Conservation (phyloP, 2,797 vertebrate species). For the Pteronotus mesoamericanus region DNA sequence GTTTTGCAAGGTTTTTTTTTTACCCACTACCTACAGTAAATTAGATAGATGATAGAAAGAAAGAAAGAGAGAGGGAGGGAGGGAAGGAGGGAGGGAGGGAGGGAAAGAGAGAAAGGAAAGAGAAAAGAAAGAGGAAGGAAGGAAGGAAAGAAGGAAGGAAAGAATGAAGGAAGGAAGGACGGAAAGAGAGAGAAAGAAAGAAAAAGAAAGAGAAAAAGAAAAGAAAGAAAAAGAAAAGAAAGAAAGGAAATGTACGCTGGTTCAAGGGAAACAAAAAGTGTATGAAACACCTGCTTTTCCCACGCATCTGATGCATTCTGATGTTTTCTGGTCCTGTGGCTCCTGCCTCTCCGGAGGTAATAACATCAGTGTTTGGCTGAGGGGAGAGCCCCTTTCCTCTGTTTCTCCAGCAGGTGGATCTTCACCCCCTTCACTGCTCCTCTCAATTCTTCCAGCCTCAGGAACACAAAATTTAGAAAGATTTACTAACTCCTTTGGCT, state of each 20-base stretch:
- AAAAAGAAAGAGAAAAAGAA: too few species aligned
- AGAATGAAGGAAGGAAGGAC: too few species aligned
- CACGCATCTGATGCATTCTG: neutral
- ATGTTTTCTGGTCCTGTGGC: neutral
- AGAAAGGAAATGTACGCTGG: neutral
- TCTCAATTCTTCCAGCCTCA: neutral
- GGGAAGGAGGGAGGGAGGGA: too few species aligned
- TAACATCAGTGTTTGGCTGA: neutral
- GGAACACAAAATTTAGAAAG: neutral
- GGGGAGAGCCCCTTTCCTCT: neutral
- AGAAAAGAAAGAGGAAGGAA: too few species aligned
- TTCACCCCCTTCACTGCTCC: neutral
- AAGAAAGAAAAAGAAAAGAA: neutral
- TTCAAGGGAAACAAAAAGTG: neutral
- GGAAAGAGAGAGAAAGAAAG: too few species aligned
- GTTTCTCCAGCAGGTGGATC: neutral
- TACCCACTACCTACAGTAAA: neutral
- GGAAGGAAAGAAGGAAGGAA: too few species aligned
- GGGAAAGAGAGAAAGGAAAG: too few species aligned
- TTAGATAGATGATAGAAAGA: neutral
- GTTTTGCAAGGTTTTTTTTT: neutral
- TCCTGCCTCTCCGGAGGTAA: neutral
- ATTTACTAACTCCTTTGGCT: neutral
- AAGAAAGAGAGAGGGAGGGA: too few species aligned
- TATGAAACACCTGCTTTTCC: neutral